phyloP scores from a whole-genome alignment of 2,888 invertebrate genomes.

The Altica lythri region DNA sequence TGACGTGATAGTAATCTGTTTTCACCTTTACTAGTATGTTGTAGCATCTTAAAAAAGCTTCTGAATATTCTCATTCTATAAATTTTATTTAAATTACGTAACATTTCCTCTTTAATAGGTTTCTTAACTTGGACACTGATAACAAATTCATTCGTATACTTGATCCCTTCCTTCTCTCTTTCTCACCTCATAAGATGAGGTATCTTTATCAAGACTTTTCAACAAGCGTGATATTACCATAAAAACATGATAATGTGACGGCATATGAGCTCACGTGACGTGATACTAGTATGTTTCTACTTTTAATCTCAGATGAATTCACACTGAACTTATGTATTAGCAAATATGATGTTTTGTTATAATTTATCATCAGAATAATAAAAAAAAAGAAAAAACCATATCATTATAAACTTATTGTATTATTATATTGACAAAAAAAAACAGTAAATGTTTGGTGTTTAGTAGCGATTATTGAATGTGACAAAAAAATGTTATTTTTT shows the following conservation, averaged over 20 bases:
- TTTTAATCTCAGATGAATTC: constrained; percentile 7
- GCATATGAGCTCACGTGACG: too few relatives aligned
- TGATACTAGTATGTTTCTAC: constrained; percentile 1
- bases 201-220: not conserved
- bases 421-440: constrained; percentile 9
- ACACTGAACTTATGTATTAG: not conserved
- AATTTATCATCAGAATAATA: not conserved
- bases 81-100: too few relatives aligned
- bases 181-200: too few relatives aligned
- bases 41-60: too few relatives aligned
- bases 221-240: not conserved
- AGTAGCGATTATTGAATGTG: constrained; percentile 17
- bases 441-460: constrained; percentile 27
- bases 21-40: too few relatives aligned
- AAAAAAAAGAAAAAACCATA: constrained; percentile 18
- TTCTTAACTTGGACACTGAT: too few relatives aligned
- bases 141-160: too few relatives aligned
- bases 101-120: too few relatives aligned
- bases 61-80: too few relatives aligned
- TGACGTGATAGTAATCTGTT: too few relatives aligned
- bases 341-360: not conserved
- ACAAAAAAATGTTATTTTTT: constrained; percentile 27
- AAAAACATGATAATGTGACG: not conserved
- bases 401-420: constrained; percentile 8
- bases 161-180: too few relatives aligned